phyloP scores from a whole-genome alignment of 2,113 vertebrate genomes.

The Takifugu flavidus region DNA sequence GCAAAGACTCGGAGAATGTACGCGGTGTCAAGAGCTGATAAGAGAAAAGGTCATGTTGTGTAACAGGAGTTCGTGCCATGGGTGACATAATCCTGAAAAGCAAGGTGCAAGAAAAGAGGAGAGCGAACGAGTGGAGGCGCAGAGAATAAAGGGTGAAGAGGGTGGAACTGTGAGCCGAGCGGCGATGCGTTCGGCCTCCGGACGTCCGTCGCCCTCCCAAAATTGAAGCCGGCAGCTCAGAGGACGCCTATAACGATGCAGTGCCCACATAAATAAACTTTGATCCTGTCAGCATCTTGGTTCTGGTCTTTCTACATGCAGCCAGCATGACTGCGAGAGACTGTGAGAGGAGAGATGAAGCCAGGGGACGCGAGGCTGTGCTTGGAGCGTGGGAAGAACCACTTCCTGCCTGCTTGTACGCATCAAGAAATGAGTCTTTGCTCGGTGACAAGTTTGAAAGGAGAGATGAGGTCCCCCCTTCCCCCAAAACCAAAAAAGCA shows the following conservation, averaged over 20 bases:
- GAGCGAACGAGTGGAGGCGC: not conserved
- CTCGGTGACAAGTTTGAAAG: no score
- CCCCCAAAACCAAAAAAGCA: not conserved
- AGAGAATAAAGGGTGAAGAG: not conserved
- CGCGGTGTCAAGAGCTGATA: conserved; percentile 63
- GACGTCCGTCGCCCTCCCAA: conserved; percentile 29
- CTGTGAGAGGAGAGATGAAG: conserved; percentile 23
- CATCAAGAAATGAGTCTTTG: not conserved
- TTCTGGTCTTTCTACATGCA: not conserved
- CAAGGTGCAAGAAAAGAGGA: conserved; percentile 6
- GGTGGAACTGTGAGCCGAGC: conserved; percentile 4
- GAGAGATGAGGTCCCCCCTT: no score
- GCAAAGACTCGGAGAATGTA: conserved; percentile 31
- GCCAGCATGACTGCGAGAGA: conserved; percentile 4
- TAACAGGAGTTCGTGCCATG: conserved; percentile 37
- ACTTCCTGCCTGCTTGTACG: conserved; percentile 21
- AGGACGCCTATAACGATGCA: conserved; percentile 32
- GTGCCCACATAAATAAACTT: conserved; percentile 36
- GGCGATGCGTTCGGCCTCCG: conserved; percentile 25
- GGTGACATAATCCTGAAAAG: conserved; percentile 48
- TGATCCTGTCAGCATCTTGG: not conserved
- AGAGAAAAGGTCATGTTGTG: conserved; percentile 64
- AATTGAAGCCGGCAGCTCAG: conserved; percentile 40
- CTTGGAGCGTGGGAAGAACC: conserved; percentile 37
- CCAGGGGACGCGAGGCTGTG: conserved; percentile 20